These are phyloP conservation scores for Myzus persicae DNA, from an alignment of 1,140 invertebrate genomes.

Conservation along the genomic window DNA sequence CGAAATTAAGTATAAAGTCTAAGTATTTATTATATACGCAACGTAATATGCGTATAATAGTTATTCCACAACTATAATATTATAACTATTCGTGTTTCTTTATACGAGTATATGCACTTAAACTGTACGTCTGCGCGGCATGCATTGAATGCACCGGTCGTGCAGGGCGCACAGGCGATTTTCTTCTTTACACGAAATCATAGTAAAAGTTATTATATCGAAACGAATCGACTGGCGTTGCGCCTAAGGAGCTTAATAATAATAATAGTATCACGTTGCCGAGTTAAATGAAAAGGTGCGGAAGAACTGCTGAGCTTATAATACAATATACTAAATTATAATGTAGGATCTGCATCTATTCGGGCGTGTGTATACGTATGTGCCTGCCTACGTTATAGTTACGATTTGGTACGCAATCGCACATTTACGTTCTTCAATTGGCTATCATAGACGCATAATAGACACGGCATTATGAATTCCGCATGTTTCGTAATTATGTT, in stretches of 20 bases:
- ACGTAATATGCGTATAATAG: background rate
- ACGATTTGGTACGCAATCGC: background rate
- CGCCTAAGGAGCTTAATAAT: background rate
- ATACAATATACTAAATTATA: background rate
- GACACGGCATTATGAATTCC: background rate
- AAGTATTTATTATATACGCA: background rate
- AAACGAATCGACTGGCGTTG: background rate
- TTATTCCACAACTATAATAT: background rate
- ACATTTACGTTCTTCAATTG: background rate
- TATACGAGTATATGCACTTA: background rate
- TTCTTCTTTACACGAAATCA: background rate
- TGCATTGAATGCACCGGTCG: background rate
- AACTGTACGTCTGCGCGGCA: too few species aligned
- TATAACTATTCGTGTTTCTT: background rate
- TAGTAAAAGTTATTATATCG: background rate
- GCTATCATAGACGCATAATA: background rate
- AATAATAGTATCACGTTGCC: background rate
- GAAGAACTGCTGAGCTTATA: background rate
- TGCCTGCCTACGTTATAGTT: background rate
- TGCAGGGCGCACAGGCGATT: background rate
- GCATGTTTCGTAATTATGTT: conserved; percentile 4
- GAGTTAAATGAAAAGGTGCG: background rate
- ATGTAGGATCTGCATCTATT: background rate
- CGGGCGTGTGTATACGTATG: background rate
- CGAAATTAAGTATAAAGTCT: background rate